Percentiles rank a stretch among this genome's conserved stretches.
These are phyloP conservation scores for Marmota flaviventris DNA, from an alignment of 2,113 vertebrate genomes.

Conservation along the genomic window DNA sequence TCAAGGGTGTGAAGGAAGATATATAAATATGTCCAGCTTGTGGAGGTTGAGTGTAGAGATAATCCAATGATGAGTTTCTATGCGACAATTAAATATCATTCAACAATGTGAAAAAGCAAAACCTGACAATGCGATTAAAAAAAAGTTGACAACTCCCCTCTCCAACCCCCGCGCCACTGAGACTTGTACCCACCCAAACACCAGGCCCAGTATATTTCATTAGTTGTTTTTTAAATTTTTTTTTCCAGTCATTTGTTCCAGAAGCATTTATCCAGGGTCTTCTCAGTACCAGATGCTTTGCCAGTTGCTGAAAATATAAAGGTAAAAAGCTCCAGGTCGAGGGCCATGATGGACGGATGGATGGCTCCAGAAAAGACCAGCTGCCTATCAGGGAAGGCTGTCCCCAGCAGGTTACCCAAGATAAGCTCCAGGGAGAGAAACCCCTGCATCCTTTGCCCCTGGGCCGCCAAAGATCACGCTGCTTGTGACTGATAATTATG, in stretches of 20 bases:
- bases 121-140: not conserved
- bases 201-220: not conserved
- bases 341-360: not conserved
- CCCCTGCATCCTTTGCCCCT: not conserved
- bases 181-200: not conserved
- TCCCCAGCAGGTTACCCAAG: not conserved
- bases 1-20: not conserved
- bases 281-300: not conserved
- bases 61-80: not conserved
- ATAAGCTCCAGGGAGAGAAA: not conserved
- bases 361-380: not conserved
- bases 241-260: not conserved
- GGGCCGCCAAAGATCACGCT: not conserved
- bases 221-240: not conserved
- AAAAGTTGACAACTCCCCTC: not conserved
- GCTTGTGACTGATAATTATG: not conserved
- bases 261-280: not conserved
- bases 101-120: not conserved
- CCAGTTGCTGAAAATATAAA: not conserved
- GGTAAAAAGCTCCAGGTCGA: not conserved
- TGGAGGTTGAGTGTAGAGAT: not conserved
- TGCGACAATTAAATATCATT: not conserved
- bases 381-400: not conserved
- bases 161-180: accelerated
- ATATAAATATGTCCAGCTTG: not conserved